Evolutionary conservation across 2,113 vertebrate genomes (phyloP), one percentile per base, ranked within the genome.

Genomic region (Manacus vitellinus): DNA sequence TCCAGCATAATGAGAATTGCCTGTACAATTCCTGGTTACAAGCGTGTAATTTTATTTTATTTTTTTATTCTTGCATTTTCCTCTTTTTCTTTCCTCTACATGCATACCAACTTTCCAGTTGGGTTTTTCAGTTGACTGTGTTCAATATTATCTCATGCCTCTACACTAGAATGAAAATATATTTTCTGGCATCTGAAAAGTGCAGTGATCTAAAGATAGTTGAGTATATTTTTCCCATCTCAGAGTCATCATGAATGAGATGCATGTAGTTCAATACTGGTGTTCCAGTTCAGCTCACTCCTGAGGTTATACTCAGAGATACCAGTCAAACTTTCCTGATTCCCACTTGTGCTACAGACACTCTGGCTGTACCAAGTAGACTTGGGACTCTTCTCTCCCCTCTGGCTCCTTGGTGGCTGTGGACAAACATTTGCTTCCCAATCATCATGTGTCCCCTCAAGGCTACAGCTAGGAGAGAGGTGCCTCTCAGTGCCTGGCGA

Each of bases 361-460:
- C 13, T 39, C 37, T 21, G 8, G 3, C 33, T 39, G 22, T 24
- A 66, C 17, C 9, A 37, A 5, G 6, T 5, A 33, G 59, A 8
- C 12, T 82, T 77, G 15, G 18, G 35, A 59, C 39, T 46, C 25
- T 56, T 56, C 9, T 87, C 11, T 4, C 47, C 41, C 8, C 37
- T 62, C n/a, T 46, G 24, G 35, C 9, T 3, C 4, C 31, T 61
- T 3, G 1, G 8, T 35, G 20, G 8, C 49, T 65, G 4, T 30
- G 39, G 35, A n/a, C 35, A 72, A 33, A 19, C 2, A 0, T 75
- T 75, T 72, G 2, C 6, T 61, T 72, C n/a, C 39, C 21, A 24
- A 18, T 46, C 27, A 31, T 9, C 3, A 0, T 10, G 23, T 14
- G 5, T 39, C 14, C 8, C 9, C 49, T 47, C 1, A 2, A n/a